A percentile compares a stretch with the other conserved stretches of the same genome.
These are phyloP conservation scores for Drosophila anceps DNA, from an alignment of 2,888 invertebrate genomes.

Conservation along the genomic window DNA sequence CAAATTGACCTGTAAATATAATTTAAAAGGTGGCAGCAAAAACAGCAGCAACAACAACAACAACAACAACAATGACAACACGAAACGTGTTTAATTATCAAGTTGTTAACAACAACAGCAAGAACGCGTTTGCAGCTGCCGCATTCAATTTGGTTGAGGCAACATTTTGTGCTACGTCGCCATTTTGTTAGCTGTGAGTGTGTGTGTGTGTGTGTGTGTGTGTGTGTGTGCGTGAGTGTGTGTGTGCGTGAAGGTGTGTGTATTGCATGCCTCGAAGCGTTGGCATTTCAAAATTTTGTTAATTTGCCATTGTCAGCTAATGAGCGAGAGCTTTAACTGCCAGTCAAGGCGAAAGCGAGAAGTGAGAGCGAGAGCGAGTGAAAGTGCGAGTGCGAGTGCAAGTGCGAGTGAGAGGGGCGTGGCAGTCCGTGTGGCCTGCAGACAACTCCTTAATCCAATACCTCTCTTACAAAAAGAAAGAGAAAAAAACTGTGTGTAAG, in stretches of 20 bases:
- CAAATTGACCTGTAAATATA: constrained; percentile 80
- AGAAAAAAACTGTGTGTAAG: constrained; percentile 11
- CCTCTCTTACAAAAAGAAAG: too few species aligned
- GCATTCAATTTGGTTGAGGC: constrained; percentile 55
- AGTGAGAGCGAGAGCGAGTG: background rate
- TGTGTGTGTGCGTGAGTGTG: constrained; percentile 7
- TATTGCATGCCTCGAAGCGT: constrained; percentile 28
- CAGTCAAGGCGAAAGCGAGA: constrained; percentile 6
- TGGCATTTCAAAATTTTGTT: constrained; percentile 40
- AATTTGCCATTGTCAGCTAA: constrained; percentile 64
- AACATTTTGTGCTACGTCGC: constrained; percentile 49
- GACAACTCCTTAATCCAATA: background rate
- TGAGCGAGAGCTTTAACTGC: constrained; percentile 41
- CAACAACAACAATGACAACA: constrained; percentile 46
- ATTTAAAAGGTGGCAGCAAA: constrained; percentile 70
- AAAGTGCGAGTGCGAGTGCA: background rate
- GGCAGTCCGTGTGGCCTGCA: constrained; percentile 3
- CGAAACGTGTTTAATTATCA: constrained; percentile 76
- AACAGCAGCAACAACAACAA: constrained; percentile 40
- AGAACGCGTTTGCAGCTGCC: constrained; percentile 41
- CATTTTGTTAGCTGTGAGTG: constrained; percentile 38
- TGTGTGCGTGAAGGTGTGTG: constrained; percentile 16
- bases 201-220: constrained; percentile 12
- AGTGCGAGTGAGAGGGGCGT: background rate
- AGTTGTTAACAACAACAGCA: constrained; percentile 73